Evolutionary conservation across 2,797 vertebrate species (phyloP).

Genomic region (Phrynocephalus vlangalii): DNA sequence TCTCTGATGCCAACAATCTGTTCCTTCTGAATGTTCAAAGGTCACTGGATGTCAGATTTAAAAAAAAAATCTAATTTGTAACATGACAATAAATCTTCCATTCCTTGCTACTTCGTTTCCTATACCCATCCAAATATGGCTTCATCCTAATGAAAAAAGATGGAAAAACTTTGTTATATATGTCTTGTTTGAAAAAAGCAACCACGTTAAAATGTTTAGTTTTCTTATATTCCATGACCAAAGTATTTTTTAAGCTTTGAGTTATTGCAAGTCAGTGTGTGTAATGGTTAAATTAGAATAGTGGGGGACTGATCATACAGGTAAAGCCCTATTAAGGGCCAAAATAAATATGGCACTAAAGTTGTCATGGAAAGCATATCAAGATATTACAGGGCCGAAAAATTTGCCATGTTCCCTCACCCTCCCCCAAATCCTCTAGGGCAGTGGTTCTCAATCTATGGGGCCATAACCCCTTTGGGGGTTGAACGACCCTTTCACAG

Average conservation of each 20-base stretch:
- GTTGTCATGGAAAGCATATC: background rate
- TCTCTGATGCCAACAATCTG: constrained; percentile 43
- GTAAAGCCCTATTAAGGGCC: background rate
- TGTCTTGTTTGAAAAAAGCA: background rate
- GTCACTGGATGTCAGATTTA: constrained; percentile 41
- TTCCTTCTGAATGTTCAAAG: constrained; percentile 31
- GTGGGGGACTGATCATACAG: background rate
- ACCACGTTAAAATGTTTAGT: background rate
- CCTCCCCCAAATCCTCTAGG: too few species aligned
- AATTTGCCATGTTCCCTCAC: too few species aligned
- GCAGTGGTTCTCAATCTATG: too few species aligned
- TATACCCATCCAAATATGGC: constrained; percentile 73
- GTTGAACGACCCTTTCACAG: too few species aligned
- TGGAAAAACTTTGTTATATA: constrained; percentile 39
- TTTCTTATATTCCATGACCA: background rate
- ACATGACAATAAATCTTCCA: constrained; percentile 56
- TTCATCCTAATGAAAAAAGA: constrained; percentile 66
- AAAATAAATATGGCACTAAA: background rate
- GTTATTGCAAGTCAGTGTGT: background rate
- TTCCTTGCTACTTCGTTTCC: constrained; percentile 49
- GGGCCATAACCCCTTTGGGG: too few species aligned
- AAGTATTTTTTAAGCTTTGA: background rate
- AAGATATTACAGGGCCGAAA: background rate
- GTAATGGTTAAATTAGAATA: background rate
- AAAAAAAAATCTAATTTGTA: constrained; percentile 34